Conservation (phyloP, 2,888 invertebrate genomes). For the Cactoblastis cactorum region DNA sequence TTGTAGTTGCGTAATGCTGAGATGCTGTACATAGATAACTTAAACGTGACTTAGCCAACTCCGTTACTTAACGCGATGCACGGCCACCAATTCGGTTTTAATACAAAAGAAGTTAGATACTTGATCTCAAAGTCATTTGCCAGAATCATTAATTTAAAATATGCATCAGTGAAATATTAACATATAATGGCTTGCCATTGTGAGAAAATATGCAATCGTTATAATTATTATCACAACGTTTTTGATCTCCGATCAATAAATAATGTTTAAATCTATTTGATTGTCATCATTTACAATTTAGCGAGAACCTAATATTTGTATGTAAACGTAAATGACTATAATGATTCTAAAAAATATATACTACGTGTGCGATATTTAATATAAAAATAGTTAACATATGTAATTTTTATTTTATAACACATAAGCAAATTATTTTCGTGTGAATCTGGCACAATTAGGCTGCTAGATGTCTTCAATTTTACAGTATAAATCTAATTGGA, state of each 20-base stretch:
- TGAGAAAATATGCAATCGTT: conserved; percentile 15
- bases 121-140: conserved; percentile 55
- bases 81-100: conserved; percentile 46
- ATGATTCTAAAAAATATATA: no score
- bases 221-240: neutral
- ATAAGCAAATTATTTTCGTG: no score
- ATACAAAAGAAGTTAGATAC: conserved; percentile 59
- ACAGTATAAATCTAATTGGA: no score
- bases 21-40: conserved; percentile 53
- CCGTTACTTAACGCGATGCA: conserved; percentile 56
- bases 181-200: conserved; percentile 54
- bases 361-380: no score
- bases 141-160: conserved; percentile 62
- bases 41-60: conserved; percentile 68
- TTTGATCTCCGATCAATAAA: neutral
- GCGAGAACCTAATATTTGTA: no score
- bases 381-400: no score
- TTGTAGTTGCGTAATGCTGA: conserved; percentile 51
- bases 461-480: no score
- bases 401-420: no score
- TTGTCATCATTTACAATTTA: no score
- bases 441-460: no score
- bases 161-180: conserved; percentile 54
- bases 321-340: no score
- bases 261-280: neutral